Percentiles rank a stretch among this genome's conserved stretches.
These are phyloP conservation scores for Sebastes itinus DNA, from an alignment of 2,797 vertebrate species.

Conservation along the genomic window DNA sequence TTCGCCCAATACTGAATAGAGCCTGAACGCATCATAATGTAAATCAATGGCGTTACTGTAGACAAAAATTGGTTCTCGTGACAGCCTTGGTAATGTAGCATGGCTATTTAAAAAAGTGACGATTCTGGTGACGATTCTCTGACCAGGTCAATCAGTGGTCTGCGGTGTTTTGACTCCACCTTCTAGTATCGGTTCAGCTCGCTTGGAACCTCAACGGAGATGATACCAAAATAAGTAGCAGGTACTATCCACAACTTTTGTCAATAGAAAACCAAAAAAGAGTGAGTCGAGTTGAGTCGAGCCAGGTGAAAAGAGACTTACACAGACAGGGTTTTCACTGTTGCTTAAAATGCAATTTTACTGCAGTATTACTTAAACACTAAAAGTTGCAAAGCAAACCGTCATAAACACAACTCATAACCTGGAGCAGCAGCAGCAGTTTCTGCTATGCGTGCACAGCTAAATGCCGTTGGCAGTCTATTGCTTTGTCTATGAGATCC, in stretches of 20 bases:
- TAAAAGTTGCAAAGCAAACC: neutral
- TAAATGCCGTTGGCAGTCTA: constrained; percentile 33
- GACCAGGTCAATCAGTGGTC: neutral
- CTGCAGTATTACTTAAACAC: neutral
- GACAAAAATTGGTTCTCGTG: too few relatives aligned
- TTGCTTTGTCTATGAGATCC: constrained; percentile 48
- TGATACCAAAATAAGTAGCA: neutral
- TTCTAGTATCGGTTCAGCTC: neutral
- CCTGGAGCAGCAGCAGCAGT: constrained; percentile 20
- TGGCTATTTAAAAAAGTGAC: neutral
- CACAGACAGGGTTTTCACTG: neutral
- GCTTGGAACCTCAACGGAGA: too few relatives aligned
- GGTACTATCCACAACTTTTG: neutral
- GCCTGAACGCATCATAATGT: too few relatives aligned
- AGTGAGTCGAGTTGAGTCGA: neutral
- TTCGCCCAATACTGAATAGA: too few relatives aligned
- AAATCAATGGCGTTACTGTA: too few relatives aligned
- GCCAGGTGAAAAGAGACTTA: neutral
- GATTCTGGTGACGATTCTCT: neutral
- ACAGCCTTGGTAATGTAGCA: too few relatives aligned
- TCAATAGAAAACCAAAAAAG: neutral
- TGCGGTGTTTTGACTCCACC: neutral
- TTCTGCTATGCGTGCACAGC: constrained; percentile 16
- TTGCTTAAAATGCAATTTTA: neutral
- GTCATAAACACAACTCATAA: constrained; percentile 15